Evolutionary conservation across 2,797 vertebrate species (phyloP).

Genomic region (Streptopelia turtur): DNA sequence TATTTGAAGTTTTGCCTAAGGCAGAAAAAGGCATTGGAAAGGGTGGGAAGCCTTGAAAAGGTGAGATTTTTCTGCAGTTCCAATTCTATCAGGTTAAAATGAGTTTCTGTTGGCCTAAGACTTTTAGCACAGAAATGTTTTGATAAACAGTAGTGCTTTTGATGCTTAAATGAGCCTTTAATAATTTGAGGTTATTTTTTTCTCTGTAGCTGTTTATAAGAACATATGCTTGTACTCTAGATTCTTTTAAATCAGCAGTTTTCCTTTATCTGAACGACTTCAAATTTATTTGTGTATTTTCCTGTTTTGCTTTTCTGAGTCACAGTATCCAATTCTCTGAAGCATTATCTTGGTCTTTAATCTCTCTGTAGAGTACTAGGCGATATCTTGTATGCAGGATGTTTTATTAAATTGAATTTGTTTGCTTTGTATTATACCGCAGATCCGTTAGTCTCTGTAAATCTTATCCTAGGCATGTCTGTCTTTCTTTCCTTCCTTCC

Average conservation of each 20-base stretch:
- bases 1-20: neutral
- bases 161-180: neutral
- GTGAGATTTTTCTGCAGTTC: neutral
- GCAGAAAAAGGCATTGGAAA: neutral
- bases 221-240: neutral
- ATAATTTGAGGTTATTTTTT: neutral
- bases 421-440: neutral
- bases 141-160: neutral
- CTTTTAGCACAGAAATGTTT: neutral
- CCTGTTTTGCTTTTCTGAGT: constrained; percentile 11
- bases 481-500: neutral
- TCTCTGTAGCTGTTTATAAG: neutral
- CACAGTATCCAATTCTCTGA: constrained; percentile 12
- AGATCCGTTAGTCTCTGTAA: neutral
- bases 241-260: constrained; percentile 14
- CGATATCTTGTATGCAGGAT: neutral
- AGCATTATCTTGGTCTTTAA: constrained; percentile 38
- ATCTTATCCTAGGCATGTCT: neutral
- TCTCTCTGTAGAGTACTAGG: neutral
- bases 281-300: constrained; percentile 14
- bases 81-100: neutral
- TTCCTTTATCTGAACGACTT: constrained; percentile 10
- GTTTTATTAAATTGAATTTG: constrained; percentile 27
- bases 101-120: neutral
- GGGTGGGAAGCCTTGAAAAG: neutral